Base-by-base conservation (phyloP, 2,888 invertebrate species). In the Aricia artaxerxes region DNA sequence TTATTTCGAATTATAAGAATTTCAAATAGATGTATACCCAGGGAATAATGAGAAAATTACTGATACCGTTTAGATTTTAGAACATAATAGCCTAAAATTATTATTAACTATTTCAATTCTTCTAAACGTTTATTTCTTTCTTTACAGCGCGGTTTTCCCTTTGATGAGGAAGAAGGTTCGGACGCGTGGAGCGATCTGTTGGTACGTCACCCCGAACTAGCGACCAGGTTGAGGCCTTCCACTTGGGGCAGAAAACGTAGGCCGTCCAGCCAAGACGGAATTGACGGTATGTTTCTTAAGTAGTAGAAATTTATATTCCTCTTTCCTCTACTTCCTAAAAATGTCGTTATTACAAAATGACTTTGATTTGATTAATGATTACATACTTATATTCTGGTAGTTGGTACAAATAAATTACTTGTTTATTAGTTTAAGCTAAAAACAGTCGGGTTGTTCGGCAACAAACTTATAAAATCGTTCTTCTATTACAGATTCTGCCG, bases 121-220 rank as follows among this genome's bases (percentile, higher is more conserved):
- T 49, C 0, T 44, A 4, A 73, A 75, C 31, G 11, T 44, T 31
- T 24, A 4, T 35, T 35, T 80, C 69, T 75, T 87, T 86, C 84
- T 86, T 87, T 85, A 78, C 93, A 95, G 95, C 95, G 93, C 86
- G 96, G 96, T 82, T 97, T 96, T 86, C 96, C 96, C 82, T 97
- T 97, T 88, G 96, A 96, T 87, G 95, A 95, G 85, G 95, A 95
- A 85, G 94, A 95, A 84, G 93, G 94, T 80, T 94, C 95, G 81
- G 93, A 95, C 83, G 94, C 95, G 87, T 94, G 97, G 89, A 96
- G 97, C 91, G 96, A 97, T 87, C 93, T 97, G 83, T 97, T 96
- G 73, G 93, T 96, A 83, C 95, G 97, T 13, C 97, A 97, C 88
- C 97, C 97, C 61, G 97, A 97, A 88, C 96, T 97, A 85, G 97